These are phyloP conservation scores for Ceratosolen solmsi DNA, from an alignment of 1,140 invertebrate genomes.

Conservation along the genomic window DNA sequence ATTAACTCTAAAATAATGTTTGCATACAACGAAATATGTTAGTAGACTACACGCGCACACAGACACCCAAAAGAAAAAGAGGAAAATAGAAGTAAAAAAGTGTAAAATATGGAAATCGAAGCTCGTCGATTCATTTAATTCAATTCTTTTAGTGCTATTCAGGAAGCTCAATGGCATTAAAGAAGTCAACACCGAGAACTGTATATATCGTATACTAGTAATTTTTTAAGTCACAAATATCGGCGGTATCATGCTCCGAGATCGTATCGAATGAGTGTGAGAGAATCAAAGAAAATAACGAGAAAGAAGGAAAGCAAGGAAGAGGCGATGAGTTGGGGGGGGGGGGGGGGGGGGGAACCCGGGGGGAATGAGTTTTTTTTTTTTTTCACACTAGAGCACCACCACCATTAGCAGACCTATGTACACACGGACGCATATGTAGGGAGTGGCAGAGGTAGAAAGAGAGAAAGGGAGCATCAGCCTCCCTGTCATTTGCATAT, in stretches of 20 bases:
- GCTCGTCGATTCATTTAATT: neutral
- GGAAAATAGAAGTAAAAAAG: too few species aligned
- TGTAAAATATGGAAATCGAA: too few species aligned
- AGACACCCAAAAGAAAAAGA: too few species aligned
- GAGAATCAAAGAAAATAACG: conserved; percentile 2
- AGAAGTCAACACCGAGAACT: conserved; percentile 41
- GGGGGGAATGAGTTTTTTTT: too few species aligned
- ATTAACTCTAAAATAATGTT: too few species aligned
- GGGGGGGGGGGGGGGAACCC: neutral
- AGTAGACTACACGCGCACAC: too few species aligned
- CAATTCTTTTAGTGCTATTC: neutral
- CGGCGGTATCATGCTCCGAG: conserved; percentile 33
- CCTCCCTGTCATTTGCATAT: conserved; percentile 45
- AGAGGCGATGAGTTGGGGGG: neutral
- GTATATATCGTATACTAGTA: conserved; percentile 24
- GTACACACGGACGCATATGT: neutral
- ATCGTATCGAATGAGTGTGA: conserved; percentile 23
- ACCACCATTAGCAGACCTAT: neutral
- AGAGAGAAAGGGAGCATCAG: conserved; percentile 15
- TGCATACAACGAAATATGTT: too few species aligned
- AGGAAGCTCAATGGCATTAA: neutral
- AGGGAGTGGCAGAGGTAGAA: neutral
- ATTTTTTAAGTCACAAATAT: conserved; percentile 25
- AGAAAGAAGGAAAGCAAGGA: neutral
- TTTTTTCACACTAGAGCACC: neutral